phyloP scores from a whole-genome alignment of 1,140 invertebrate genomes.

The Aphis craccivora region DNA sequence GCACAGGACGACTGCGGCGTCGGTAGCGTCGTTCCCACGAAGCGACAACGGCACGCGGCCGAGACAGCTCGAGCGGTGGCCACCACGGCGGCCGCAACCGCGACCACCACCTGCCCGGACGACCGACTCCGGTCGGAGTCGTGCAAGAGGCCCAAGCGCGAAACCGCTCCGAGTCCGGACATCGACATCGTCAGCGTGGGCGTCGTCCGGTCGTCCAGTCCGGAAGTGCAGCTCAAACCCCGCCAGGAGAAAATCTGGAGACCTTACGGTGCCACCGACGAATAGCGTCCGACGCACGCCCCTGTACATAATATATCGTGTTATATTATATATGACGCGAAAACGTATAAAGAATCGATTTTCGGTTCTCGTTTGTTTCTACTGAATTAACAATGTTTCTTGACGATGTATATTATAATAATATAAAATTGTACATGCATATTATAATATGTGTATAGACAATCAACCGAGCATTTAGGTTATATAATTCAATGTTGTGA shows the following conservation, averaged over 20 bases:
- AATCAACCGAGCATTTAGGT: conserved; percentile 50
- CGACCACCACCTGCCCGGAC: not conserved
- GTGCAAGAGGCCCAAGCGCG: conserved; percentile 6
- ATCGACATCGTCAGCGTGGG: conserved; percentile 48
- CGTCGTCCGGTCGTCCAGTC: conserved; percentile 46
- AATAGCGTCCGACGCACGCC: not conserved
- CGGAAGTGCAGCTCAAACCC: conserved; percentile 35
- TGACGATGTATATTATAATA: not conserved
- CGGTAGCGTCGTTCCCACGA: not conserved
- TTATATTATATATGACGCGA: not conserved
- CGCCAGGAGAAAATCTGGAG: conserved; percentile 53
- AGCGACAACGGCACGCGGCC: not conserved
- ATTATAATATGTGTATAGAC: conserved; percentile 31
- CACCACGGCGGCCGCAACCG: not conserved
- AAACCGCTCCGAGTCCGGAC: not conserved
- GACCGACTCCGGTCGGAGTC: not conserved
- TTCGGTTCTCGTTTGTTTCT: not conserved
- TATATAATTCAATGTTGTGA: conserved; percentile 40
- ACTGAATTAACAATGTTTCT: not conserved
- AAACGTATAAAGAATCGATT: not conserved
- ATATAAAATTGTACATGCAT: not conserved
- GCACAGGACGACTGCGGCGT: not conserved
- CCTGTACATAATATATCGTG: not conserved
- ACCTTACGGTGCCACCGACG: conserved; percentile 48
- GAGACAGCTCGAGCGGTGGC: not conserved